phyloP scores from a whole-genome alignment of 2,888 invertebrate genomes.

The Orthosia cruda region DNA sequence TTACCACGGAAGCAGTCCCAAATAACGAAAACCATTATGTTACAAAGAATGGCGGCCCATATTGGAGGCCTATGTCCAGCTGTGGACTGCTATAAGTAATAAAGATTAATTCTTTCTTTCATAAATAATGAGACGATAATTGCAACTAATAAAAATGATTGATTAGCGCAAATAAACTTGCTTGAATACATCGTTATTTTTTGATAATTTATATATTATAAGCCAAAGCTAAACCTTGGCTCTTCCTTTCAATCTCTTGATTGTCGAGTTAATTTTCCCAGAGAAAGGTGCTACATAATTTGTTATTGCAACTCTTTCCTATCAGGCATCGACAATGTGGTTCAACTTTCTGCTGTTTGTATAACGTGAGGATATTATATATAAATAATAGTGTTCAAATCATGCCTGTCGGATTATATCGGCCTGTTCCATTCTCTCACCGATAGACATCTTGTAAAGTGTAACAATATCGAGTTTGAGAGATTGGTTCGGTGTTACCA shows the following conservation, averaged over 20 bases:
- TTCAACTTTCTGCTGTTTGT: slow-evolving; percentile 62
- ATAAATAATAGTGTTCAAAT: slow-evolving; percentile 61
- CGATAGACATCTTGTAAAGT: slow-evolving; percentile 56
- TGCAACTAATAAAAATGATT: not conserved
- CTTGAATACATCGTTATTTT: not conserved
- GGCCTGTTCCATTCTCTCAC: slow-evolving; percentile 50
- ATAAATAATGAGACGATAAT: too few species aligned
- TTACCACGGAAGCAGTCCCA: not conserved
- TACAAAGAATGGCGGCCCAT: too few species aligned
- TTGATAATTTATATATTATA: not conserved
- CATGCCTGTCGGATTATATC: slow-evolving; percentile 57
- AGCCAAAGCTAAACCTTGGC: not conserved
- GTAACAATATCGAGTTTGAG: slow-evolving; percentile 29
- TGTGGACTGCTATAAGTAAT: not conserved
- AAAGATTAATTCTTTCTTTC: too few species aligned
- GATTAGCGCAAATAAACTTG: not conserved
- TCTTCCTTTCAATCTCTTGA: not conserved
- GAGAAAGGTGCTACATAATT: slow-evolving; percentile 43
- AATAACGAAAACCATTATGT: too few species aligned
- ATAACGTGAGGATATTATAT: slow-evolving; percentile 59
- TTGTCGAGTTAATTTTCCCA: slow-evolving; percentile 3
- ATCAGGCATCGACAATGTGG: slow-evolving; percentile 33
- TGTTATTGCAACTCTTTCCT: slow-evolving; percentile 42
- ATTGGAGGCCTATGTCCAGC: not conserved
- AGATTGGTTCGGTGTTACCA: slow-evolving; percentile 17